Evolutionary conservation across 2,888 invertebrate genomes (phyloP), one percentile per base, ranked within the genome.

Genomic region (Tachina grossa): DNA sequence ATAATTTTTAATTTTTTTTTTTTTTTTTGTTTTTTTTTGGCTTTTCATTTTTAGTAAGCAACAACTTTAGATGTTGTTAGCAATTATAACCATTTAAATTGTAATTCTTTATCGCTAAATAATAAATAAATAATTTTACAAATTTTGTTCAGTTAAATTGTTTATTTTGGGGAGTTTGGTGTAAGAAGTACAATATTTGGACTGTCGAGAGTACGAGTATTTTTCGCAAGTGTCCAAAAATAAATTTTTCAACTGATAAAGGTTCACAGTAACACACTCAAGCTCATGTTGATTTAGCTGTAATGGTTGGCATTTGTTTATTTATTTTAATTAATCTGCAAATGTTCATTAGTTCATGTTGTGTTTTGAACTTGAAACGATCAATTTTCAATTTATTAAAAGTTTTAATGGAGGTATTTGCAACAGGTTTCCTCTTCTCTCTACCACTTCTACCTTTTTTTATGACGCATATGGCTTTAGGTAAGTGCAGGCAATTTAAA

Each of bases 11-110:
- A 31, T 31, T 31, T 31, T 31, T 71, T 71, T 71, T 43, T 14
- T n/a, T n/a, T n/a, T 53, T 69, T 59, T 59, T 79, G 0, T 3
- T 31, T 31, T 31, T 31, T 71, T 71, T 71, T 43, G 11, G 22
- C 9, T 72, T n/a, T 31, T 31, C 31, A 4, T 31, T 31, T 31
- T 31, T 31, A 31, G 4, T n/a, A 49, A 39, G 10, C 43, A 80
- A 71, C 47, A 57, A 68, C 53, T 66, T 76, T 45, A 51, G n/a
- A 66, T 63, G 78, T 82, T 75, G 82, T 76, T 79, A 55, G 66
- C 85, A 79, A 75, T 85, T 85, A 79, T 85, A 76, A 72, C 53
- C 71, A 85, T 82, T 82, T 82, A 85, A 82, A 79, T 78, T 53
- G 59, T 11, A 63, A 71, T 79, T 71, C 59, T 79, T 63, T 63